These are phyloP conservation scores for Ceramica pisi DNA, from an alignment of 2,888 invertebrate species.

Conservation along the genomic window DNA sequence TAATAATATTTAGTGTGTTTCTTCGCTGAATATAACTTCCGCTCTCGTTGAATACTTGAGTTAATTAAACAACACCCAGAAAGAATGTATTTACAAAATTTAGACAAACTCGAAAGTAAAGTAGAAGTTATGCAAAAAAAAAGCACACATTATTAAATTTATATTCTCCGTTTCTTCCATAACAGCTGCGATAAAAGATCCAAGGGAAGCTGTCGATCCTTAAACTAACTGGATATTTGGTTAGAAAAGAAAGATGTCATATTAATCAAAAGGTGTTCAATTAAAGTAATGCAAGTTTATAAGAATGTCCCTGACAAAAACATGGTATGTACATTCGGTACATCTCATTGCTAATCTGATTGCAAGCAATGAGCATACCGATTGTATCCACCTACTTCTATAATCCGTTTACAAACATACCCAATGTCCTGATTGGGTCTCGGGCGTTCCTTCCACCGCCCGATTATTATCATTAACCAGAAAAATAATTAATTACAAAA, in stretches of 20 bases:
- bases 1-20: background rate
- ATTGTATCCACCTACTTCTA: constrained; percentile 1
- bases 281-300: background rate
- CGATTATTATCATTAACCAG: background rate
- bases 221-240: background rate
- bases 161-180: background rate
- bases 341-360: background rate
- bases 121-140: background rate
- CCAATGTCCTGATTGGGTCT: constrained; percentile 3
- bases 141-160: background rate
- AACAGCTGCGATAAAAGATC: background rate
- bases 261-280: too few species aligned
- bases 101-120: background rate
- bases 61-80: background rate
- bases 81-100: background rate
- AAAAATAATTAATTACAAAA: background rate
- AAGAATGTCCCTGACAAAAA: background rate
- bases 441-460: background rate
- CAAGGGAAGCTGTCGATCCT: background rate
- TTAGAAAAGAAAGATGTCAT: background rate
- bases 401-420: background rate
- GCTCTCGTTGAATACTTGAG: background rate
- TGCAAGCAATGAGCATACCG: background rate
- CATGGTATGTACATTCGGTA: background rate
- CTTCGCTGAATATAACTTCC: background rate